These are phyloP conservation scores for Pollenia griseotomentosa DNA, from an alignment of 2,888 invertebrate genomes.

Conservation along the genomic window DNA sequence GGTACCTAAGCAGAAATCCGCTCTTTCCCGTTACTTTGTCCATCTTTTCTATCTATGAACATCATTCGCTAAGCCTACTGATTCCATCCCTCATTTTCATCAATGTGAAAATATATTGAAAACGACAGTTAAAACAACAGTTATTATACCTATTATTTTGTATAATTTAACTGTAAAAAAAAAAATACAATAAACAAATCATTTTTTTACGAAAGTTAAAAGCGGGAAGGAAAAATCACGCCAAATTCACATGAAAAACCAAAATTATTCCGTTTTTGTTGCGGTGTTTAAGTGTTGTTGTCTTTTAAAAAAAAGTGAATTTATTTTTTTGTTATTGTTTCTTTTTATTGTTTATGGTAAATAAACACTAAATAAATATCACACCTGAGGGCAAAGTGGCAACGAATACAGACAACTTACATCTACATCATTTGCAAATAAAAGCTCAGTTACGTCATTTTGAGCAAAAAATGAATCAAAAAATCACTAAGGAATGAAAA, in stretches of 20 bases:
- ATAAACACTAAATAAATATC: conserved; percentile 73
- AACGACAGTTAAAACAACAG: conserved; percentile 78
- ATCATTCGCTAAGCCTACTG: not conserved
- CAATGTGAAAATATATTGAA: conserved; percentile 76
- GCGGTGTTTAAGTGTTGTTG: conserved; percentile 1
- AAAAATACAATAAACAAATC: conserved; percentile 35
- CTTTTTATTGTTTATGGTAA: conserved; percentile 42
- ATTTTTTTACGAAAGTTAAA: conserved; percentile 16
- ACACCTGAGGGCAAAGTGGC: conserved; percentile 81
- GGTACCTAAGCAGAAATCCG: no score
- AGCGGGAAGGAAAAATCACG: not conserved
- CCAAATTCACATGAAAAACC: conserved; percentile 43
- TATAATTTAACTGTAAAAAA: conserved; percentile 11
- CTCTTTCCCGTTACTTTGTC: no score
- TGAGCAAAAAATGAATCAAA: not conserved
- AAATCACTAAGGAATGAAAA: conserved; percentile 13
- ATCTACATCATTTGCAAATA: conserved; percentile 48
- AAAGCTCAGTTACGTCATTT: conserved; percentile 57
- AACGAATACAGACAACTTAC: conserved; percentile 45
- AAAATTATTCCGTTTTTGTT: conserved; percentile 32
- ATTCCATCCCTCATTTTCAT: conserved; percentile 18
- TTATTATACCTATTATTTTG: conserved; percentile 29
- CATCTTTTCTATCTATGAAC: not conserved
- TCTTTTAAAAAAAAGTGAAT: conserved; percentile 59
- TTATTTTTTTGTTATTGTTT: conserved; percentile 41